A percentile compares a stretch with the other conserved stretches of the same genome.
Conservation (phyloP, 1,140 invertebrate species). For the Adelges cooleyi region DNA sequence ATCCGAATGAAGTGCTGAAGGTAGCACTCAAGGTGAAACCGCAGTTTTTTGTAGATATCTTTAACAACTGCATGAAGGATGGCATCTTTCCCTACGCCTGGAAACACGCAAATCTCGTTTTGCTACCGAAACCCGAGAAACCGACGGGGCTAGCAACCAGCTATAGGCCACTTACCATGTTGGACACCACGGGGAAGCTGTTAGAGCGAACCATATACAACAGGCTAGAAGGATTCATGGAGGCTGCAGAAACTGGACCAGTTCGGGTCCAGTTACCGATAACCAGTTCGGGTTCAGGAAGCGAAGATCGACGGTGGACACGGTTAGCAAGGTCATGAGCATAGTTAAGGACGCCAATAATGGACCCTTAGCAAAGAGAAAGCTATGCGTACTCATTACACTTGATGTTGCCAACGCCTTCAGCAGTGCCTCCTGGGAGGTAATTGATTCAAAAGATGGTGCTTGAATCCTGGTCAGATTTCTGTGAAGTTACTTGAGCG, state of each 20-base stretch:
- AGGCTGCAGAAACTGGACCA: no score
- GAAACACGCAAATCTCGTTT: conserved; percentile 36
- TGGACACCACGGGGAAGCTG: conserved; percentile 35
- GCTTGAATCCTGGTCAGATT: neutral
- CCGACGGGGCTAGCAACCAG: conserved; percentile 31
- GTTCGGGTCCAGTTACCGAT: neutral
- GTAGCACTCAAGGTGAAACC: neutral
- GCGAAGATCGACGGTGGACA: neutral
- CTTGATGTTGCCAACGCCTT: conserved; percentile 5
- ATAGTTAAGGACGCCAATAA: neutral
- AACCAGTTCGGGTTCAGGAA: conserved; percentile 4
- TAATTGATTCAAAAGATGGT: neutral
- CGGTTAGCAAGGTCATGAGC: neutral
- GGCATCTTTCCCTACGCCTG: conserved; percentile 30
- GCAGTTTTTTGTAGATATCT: neutral
- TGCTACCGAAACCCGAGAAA: conserved; percentile 35
- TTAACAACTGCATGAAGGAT: neutral
- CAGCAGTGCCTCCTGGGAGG: neutral
- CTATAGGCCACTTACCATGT: conserved; percentile 36
- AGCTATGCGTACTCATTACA: conserved; percentile 1
- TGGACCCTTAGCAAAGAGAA: neutral
- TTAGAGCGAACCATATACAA: conserved; percentile 33
- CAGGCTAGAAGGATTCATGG: neutral
- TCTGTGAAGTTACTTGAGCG: neutral
- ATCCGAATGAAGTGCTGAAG: neutral